A percentile compares a stretch with the other conserved stretches of the same genome.
phyloP scores from a whole-genome alignment of 2,797 vertebrate genomes.

The Rhincodon typus region DNA sequence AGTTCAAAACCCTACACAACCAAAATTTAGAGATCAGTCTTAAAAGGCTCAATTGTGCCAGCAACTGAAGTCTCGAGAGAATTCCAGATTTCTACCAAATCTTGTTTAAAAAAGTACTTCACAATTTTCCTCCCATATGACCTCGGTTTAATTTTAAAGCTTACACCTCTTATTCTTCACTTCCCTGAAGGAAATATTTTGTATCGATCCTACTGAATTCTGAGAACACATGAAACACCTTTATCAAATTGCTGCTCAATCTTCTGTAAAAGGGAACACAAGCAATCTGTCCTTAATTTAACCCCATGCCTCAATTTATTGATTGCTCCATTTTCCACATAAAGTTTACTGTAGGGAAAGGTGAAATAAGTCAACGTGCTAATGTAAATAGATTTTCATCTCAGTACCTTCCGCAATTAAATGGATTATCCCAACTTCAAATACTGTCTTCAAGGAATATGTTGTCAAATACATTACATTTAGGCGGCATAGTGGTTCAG shows the following conservation, averaged over 20 bases:
- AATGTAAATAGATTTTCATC: no score
- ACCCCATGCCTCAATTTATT: not conserved
- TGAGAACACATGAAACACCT: not conserved
- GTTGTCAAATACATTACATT: no score
- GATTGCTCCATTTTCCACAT: not conserved
- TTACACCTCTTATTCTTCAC: not conserved
- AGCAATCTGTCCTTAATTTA: not conserved
- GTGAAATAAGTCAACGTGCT: no score
- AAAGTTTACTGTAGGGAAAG: not conserved
- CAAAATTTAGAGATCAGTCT: not conserved
- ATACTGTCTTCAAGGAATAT: no score
- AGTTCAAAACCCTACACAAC: not conserved
- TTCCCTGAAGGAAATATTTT: not conserved
- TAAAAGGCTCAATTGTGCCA: not conserved
- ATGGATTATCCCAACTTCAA: no score
- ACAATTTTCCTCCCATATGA: not conserved
- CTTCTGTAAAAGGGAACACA: not conserved
- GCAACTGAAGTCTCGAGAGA: not conserved
- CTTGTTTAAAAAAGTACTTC: not conserved
- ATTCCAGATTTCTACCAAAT: not conserved
- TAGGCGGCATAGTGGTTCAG: no score
- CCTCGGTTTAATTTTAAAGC: not conserved
- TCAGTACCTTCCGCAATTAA: no score
- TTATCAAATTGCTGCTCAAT: not conserved
- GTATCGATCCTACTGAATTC: not conserved